Base-by-base conservation (phyloP, 1,140 invertebrate species). In the Dermatophagoides farinae region DNA sequence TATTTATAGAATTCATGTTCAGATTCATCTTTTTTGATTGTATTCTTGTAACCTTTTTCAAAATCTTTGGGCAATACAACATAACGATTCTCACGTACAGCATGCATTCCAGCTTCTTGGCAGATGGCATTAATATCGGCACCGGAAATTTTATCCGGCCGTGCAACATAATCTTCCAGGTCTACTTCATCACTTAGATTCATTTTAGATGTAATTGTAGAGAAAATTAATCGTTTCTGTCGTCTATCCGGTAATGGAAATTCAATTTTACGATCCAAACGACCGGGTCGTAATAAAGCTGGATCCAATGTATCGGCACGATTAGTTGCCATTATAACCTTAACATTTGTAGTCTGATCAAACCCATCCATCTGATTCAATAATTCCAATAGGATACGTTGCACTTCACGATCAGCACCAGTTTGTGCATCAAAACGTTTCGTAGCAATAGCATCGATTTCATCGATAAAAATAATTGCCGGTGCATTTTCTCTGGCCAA, bases 341-440 rank as follows among this genome's bases (percentile, higher is more conserved):
- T 99, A 18, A 99, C 95, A 77, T 98, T 98, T 20, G 95, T 97
- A 4, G 91, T 97, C 74, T 98, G 93, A 78, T 99, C 95, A 75
- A 99, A 99, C 55, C 96, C 96, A 76, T 99, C 96, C 95, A 99
- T 98, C 75, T 99, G 96, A 77, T 99, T 99, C 0, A 99, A 76
- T 12, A 99, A 76, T 70, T 99, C 96, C 5, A 99, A 75, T 4
- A 99, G 73, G 74, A 98, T 99, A 74, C 96, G 81, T 72, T 99
- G 96, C 0, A 99, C 96, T 75, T 99, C 95, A 66, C 96, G 79
- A 79, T 99, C 96, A 61, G 95, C 95, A 67, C 93, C 93, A 67
- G 93, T 98, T 75, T 98, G 92, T 16, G 92, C 92, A 78, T 97
- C 92, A 75, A 97, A 97, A 73, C 93, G 79, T 72, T 97, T 97